Evolutionary conservation across 2,113 vertebrate genomes (phyloP), one percentile per base, ranked within the genome.

Genomic region (Laterallus jamaicensis): DNA sequence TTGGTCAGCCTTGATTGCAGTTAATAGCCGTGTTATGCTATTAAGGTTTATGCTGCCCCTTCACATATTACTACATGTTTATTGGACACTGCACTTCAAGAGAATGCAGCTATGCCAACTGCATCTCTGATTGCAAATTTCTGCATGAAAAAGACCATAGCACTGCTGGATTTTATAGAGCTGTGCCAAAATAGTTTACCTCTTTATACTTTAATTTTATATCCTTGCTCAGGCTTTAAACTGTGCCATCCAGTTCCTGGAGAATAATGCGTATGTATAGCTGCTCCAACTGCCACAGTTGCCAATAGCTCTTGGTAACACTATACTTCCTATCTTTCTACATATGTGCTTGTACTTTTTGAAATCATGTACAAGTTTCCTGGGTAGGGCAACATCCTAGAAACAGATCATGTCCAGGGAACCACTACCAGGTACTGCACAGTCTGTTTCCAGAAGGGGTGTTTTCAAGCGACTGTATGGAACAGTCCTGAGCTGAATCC

Each of bases 91-190:
- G 8, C 12, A 10, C 21, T 67, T 74, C 7, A 25, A 40, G 22
- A 79, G 82, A 71, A 47, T 13, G 3, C 10, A 13, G 10, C 25
- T 66, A 12, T 22, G 13, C 16, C 19, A 79, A 8, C 39, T 10
- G 11, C 22, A 44, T 79, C 11, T 71, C 12, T 49, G 59, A 44
- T 29, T 86, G 39, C 10, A 35, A 40, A 35, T 22, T 5, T 11
- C 37, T 0, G 0, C 11, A 26, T 21, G 47, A 11, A 22, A 25
- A 63, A 64, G 26, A 55, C 6, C n/a, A 55, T 16, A 62, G 13
- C 12, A 40, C 7, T 68, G 17, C 6, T 66, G 32, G 20, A 32
- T 78, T 86, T 86, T 83, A 37, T 32, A 52, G 58, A 70, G 32
- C 26, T 26, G 9, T 71, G 20, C 63, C 49, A 84, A 59, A 71